Percentiles rank a stretch among this genome's conserved stretches.
phyloP scores from a whole-genome alignment of 2,888 invertebrate genomes.

The Ashinkailepas kermadecensis region DNA sequence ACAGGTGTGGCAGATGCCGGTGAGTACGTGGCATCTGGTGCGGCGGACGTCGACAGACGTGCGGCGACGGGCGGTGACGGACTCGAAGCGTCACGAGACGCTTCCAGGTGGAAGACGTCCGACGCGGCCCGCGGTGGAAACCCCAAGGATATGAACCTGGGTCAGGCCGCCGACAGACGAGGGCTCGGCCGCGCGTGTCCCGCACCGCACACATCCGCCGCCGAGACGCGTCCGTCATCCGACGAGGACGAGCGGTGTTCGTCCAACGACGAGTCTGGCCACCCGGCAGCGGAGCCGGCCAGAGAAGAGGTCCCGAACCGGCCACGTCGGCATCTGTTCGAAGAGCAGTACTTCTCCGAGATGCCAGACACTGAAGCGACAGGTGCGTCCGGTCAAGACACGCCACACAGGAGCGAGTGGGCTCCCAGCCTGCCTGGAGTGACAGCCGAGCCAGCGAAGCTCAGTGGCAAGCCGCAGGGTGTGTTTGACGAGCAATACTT shows the following conservation, averaged over 20 bases:
- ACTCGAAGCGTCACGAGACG: neutral
- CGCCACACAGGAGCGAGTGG: neutral
- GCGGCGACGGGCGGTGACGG: neutral
- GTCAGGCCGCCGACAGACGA: too few species aligned
- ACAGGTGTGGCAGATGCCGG: neutral
- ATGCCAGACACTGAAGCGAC: neutral
- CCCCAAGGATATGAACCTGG: too few species aligned
- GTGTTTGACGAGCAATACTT: constrained; percentile 10
- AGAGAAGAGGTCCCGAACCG: neutral
- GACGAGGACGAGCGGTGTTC: neutral
- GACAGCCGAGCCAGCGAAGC: neutral
- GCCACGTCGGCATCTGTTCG: neutral
- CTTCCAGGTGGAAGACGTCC: too few species aligned
- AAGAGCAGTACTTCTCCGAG: neutral
- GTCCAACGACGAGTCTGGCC: too few species aligned
- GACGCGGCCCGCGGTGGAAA: too few species aligned
- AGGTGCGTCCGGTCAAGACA: neutral
- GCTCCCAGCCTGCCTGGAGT: too few species aligned
- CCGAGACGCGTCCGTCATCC: neutral
- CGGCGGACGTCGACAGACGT: neutral
- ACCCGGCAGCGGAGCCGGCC: neutral
- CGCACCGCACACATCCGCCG: neutral
- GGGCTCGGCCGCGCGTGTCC: neutral
- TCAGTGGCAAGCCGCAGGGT: neutral
- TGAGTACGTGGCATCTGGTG: neutral